These are phyloP conservation scores for Apis cerana DNA, from an alignment of 1,140 invertebrate genomes.

Conservation along the genomic window DNA sequence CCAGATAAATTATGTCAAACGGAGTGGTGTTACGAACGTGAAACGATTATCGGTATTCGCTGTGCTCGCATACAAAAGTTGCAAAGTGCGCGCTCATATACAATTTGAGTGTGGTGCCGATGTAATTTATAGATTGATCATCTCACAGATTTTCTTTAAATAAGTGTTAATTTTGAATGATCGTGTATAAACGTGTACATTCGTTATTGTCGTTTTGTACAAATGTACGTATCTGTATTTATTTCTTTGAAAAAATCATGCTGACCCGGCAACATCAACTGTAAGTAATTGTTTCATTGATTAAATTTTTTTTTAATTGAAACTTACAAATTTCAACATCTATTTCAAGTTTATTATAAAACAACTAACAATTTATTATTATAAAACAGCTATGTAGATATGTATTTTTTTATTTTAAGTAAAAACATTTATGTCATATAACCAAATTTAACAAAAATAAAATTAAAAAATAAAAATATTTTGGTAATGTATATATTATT, in stretches of 20 bases:
- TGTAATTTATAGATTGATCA: background rate
- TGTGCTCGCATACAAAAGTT: slow-evolving; percentile 29
- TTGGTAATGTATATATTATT: too few species aligned
- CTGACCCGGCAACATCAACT: slow-evolving; percentile 64
- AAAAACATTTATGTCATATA: background rate
- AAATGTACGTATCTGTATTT: slow-evolving; percentile 62
- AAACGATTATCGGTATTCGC: slow-evolving; percentile 39
- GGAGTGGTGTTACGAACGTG: slow-evolving; percentile 55
- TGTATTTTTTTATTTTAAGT: background rate
- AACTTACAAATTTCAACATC: background rate
- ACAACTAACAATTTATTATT: background rate
- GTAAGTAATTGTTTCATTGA: slow-evolving; percentile 59
- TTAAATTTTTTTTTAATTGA: background rate
- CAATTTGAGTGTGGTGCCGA: slow-evolving; percentile 28
- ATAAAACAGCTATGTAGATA: background rate
- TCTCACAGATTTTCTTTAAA: slow-evolving; percentile 15
- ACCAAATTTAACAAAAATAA: slow-evolving; percentile 9
- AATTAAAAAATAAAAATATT: background rate
- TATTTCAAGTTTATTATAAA: background rate
- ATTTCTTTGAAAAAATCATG: slow-evolving; percentile 55
- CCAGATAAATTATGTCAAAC: slow-evolving; percentile 74
- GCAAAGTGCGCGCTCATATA: slow-evolving; percentile 35
- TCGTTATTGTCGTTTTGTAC: slow-evolving; percentile 41
- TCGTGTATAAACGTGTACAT: slow-evolving; percentile 34
- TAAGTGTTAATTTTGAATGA: slow-evolving; percentile 40